Evolutionary conservation across 1,140 invertebrate genomes (phyloP).

Genomic region (Tetramorium simillimum): DNA sequence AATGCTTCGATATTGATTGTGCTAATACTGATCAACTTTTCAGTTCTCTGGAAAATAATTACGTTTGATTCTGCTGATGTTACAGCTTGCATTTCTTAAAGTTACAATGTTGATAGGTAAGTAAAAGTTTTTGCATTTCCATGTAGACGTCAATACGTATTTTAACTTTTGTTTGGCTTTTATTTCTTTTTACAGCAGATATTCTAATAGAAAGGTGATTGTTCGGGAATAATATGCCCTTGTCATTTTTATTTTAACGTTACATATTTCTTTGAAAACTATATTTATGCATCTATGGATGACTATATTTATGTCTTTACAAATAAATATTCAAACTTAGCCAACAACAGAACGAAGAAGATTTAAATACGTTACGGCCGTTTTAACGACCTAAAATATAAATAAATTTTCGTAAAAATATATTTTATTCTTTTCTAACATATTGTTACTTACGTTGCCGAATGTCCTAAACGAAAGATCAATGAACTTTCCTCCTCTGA

Average conservation of each 20-base stretch:
- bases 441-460: slow-evolving; percentile 24
- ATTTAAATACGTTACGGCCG: slow-evolving; percentile 69
- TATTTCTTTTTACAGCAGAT: neutral
- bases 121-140: neutral
- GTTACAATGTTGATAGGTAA: neutral
- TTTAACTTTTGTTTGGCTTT: neutral
- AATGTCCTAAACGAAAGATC: slow-evolving; percentile 29
- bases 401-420: neutral
- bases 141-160: neutral
- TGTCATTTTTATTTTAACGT: neutral
- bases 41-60: neutral
- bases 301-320: neutral
- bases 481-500: slow-evolving; percentile 36
- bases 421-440: neutral
- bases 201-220: neutral
- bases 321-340: neutral
- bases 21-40: neutral
- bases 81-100: neutral
- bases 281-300: neutral
- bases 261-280: neutral
- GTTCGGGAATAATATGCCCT: neutral
- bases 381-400: slow-evolving; percentile 66
- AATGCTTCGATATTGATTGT: neutral
- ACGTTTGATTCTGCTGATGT: neutral
- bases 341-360: slow-evolving; percentile 65